A percentile compares a stretch with the other conserved stretches of the same genome.
Evolutionary conservation across 2,888 invertebrate genomes (phyloP).

Genomic region (Drosophila mimica): DNA sequence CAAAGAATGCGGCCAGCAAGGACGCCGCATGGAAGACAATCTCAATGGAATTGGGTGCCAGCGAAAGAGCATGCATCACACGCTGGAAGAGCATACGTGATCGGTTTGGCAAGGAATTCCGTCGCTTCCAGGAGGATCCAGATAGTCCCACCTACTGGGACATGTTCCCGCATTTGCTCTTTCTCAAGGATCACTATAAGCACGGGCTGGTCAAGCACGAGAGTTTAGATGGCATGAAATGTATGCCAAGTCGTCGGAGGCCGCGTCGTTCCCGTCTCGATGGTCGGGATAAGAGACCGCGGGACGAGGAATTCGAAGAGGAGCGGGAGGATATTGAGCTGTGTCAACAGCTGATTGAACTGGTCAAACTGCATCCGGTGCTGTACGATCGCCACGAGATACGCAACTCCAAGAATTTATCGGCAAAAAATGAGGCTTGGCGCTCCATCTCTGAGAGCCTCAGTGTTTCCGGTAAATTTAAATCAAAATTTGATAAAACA

Average conservation of each 20-base stretch:
- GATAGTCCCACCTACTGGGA: conserved; percentile 79
- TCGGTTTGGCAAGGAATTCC: conserved; percentile 81
- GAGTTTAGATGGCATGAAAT: conserved; percentile 70
- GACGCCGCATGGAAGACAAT: conserved; percentile 80
- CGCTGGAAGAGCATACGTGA: conserved; percentile 82
- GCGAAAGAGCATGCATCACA: conserved; percentile 81
- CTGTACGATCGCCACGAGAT: conserved; percentile 79
- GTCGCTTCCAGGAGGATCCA: conserved; percentile 76
- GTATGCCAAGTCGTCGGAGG: conserved; percentile 63
- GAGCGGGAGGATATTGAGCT: conserved; percentile 62
- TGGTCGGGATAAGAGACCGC: conserved; percentile 32
- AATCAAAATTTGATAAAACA: no score
- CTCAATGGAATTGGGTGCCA: conserved; percentile 71
- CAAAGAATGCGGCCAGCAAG: conserved; percentile 69
- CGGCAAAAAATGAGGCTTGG: conserved; percentile 81
- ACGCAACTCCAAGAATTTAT: conserved; percentile 80
- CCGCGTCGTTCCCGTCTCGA: conserved; percentile 38
- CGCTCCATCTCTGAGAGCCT: conserved; percentile 72
- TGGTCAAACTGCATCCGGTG: conserved; percentile 79
- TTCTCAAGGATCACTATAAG: conserved; percentile 81
- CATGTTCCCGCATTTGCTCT: conserved; percentile 77
- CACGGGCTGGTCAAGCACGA: conserved; percentile 75
- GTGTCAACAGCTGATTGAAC: conserved; percentile 74
- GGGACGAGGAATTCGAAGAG: conserved; percentile 42
- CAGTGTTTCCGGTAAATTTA: conserved; percentile 68